Evolutionary conservation across 2,113 vertebrate species (phyloP).

Genomic region (Percopsis transmontana): DNA sequence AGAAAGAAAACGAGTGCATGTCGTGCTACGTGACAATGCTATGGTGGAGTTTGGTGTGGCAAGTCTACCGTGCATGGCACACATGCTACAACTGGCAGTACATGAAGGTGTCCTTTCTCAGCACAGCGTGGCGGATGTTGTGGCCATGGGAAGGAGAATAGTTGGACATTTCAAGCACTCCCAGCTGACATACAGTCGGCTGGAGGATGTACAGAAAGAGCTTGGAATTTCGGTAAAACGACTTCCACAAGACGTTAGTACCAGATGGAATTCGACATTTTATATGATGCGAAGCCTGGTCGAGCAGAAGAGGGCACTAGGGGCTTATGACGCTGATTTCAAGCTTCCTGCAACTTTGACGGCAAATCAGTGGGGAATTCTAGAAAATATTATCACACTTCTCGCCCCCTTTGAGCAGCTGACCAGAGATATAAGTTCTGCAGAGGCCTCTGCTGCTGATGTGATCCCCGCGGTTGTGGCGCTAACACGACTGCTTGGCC

Average conservation of each 20-base stretch:
- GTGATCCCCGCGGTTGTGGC: not conserved
- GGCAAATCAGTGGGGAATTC: not conserved
- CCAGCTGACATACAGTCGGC: not conserved
- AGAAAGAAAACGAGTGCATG: constrained; percentile 18
- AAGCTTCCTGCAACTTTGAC: not conserved
- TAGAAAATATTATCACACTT: not conserved
- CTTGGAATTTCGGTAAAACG: too few species aligned
- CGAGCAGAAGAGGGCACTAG: not conserved
- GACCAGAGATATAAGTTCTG: not conserved
- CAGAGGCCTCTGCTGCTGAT: not conserved
- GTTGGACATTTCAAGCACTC: not conserved
- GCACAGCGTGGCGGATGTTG: too few species aligned
- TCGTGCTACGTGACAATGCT: constrained; percentile 26
- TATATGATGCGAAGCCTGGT: not conserved
- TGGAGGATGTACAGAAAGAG: not conserved
- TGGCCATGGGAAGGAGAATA: too few species aligned
- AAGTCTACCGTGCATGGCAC: constrained; percentile 26
- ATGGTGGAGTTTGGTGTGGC: constrained; percentile 13
- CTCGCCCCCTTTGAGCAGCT: not conserved
- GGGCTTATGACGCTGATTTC: not conserved
- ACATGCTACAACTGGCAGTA: constrained; percentile 3
- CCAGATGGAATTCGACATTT: not conserved
- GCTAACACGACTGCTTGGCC: not conserved
- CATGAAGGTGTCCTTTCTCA: too few species aligned
- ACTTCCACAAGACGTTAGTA: not conserved